A percentile compares a stretch with the other conserved stretches of the same genome.
Conservation (phyloP, 2,797 vertebrate genomes). For the Myotis vivesi region DNA sequence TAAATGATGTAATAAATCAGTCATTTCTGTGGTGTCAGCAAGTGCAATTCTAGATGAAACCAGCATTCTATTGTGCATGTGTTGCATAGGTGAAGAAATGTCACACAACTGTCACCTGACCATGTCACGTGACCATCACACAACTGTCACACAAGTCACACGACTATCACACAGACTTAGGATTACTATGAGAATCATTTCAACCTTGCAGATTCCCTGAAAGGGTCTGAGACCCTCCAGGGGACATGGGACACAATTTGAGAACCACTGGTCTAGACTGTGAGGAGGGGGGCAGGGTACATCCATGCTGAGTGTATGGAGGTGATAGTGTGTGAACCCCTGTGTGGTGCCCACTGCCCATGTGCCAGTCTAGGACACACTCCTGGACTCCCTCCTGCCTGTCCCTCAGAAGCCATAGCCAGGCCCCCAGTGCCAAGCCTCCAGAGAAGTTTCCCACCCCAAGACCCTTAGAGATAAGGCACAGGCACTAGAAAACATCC, state of each 20-base stretch:
- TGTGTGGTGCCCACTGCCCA: neutral
- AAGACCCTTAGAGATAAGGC: no score
- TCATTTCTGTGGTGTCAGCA: no score
- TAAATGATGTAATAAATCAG: no score
- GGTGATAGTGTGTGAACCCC: neutral
- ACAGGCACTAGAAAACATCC: accelerated
- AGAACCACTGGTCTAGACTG: neutral
- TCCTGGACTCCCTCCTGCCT: neutral
- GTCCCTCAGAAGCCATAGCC: neutral
- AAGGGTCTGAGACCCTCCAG: neutral
- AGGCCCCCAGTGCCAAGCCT: neutral
- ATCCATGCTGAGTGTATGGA: neutral
- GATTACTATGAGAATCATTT: accelerated
- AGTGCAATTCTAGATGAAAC: neutral
- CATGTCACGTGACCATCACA: neutral
- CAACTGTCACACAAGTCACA: neutral
- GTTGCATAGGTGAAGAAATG: neutral
- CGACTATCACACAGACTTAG: accelerated
- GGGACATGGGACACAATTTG: neutral
- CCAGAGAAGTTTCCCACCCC: no score
- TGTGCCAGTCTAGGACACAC: accelerated
- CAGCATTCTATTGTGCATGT: accelerated
- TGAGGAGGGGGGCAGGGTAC: no score
- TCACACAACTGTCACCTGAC: neutral
- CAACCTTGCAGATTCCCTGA: neutral